Percentiles rank a stretch among this genome's conserved stretches.
phyloP scores from a whole-genome alignment of 1,140 invertebrate species.

The Drosophila nigrodunni region DNA sequence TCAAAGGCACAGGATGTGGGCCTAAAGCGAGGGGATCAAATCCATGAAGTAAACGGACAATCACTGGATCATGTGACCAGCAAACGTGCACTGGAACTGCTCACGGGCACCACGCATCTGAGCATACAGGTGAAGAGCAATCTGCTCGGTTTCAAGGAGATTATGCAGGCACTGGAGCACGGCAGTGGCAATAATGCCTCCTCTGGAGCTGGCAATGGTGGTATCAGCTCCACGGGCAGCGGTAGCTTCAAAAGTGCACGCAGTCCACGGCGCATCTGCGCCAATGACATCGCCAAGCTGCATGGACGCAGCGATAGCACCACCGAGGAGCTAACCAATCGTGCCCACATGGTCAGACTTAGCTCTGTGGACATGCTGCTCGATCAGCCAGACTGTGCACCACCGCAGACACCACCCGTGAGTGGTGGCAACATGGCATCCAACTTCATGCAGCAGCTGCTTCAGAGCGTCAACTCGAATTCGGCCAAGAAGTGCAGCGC shows the following conservation, averaged over 20 bases:
- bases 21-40: constrained; percentile 98
- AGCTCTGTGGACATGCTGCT: constrained; percentile 80
- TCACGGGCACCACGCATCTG: constrained; percentile 96
- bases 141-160: constrained; percentile 93
- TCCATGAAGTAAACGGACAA: constrained; percentile 98
- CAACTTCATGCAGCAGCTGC: constrained; percentile 77
- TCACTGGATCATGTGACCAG: constrained; percentile 97
- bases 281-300: constrained; percentile 82
- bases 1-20: constrained; percentile 98
- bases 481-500: constrained; percentile 87
- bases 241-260: constrained; percentile 64
- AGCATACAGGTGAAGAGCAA: constrained; percentile 99
- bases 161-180: constrained; percentile 92
- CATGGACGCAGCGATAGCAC: constrained; percentile 77
- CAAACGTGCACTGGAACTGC: constrained; percentile 95
- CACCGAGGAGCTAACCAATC: constrained; percentile 62
- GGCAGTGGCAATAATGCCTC: constrained; percentile 85
- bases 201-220: constrained; percentile 2
- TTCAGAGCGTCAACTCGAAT: constrained; percentile 75
- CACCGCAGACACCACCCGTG: constrained; percentile 65
- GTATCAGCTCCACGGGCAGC: constrained; percentile 40
- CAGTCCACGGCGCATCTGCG: constrained; percentile 80
- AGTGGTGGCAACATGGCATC: constrained; percentile 65
- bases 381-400: constrained; percentile 76
- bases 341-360: constrained; percentile 72